phyloP scores from a whole-genome alignment of 2,888 invertebrate species.

The Nesidiocoris tenuis region DNA sequence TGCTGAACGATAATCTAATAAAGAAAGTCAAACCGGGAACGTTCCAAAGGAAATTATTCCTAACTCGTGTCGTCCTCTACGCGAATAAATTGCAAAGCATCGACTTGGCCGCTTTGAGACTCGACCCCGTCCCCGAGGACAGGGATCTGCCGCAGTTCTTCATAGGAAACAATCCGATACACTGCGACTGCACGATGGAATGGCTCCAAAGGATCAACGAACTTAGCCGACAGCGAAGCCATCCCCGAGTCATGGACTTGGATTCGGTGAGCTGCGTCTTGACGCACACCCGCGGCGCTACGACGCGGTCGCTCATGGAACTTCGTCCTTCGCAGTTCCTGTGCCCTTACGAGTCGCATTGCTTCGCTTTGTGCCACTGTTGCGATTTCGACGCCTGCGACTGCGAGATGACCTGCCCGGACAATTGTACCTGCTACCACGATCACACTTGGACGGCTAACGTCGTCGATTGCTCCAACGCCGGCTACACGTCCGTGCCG shows the following conservation, averaged over 20 bases:
- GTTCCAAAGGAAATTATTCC: constrained; percentile 78
- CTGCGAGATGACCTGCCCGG: constrained; percentile 94
- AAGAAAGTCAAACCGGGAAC: constrained; percentile 79
- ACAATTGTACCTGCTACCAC: constrained; percentile 91
- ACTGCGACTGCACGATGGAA: constrained; percentile 93
- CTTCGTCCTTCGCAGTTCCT: constrained; percentile 82
- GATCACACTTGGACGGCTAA: constrained; percentile 92
- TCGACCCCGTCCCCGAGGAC: constrained; percentile 71
- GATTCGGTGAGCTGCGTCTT: constrained; percentile 84
- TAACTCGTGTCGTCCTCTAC: constrained; percentile 86
- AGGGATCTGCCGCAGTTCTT: constrained; percentile 83
- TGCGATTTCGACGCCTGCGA: constrained; percentile 96
- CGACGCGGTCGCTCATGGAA: constrained; percentile 67
- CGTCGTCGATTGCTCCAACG: constrained; percentile 85
- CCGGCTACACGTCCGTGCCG: constrained; percentile 75
- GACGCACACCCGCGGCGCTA: constrained; percentile 72
- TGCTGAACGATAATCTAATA: constrained; percentile 86
- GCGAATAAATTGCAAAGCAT: constrained; percentile 81
- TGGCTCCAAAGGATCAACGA: constrained; percentile 90
- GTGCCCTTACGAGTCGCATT: constrained; percentile 88
- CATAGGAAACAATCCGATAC: constrained; percentile 88
- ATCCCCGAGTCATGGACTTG: constrained; percentile 85
- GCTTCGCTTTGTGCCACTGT: constrained; percentile 92
- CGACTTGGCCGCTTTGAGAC: constrained; percentile 75
- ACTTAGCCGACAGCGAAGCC: constrained; percentile 73